A percentile compares a stretch with the other conserved stretches of the same genome.
phyloP scores from a whole-genome alignment of 2,888 invertebrate species.

The Scaptomyza flava region DNA sequence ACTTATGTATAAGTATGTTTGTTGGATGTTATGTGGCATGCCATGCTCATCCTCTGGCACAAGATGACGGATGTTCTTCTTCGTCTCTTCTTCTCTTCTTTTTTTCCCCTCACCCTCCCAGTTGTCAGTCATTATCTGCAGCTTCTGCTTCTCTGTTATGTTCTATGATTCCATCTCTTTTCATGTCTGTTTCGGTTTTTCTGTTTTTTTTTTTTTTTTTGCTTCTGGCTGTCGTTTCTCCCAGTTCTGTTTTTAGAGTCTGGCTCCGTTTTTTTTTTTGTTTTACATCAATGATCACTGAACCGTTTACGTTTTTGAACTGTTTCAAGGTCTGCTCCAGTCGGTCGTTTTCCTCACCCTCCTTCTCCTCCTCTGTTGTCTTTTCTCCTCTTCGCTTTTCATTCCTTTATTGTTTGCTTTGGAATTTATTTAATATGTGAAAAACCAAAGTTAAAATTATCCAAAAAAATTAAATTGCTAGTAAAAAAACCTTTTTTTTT shows the following conservation, averaged over 20 bases:
- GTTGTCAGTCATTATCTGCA: constrained; percentile 28
- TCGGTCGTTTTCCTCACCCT: constrained; percentile 26
- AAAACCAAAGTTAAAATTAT: too few species aligned
- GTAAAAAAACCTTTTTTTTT: too few species aligned
- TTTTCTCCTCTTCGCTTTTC: neutral
- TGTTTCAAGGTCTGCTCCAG: constrained; percentile 83
- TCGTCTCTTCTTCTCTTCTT: constrained; percentile 22
- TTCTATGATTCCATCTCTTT: constrained; percentile 23
- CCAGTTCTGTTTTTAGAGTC: constrained; percentile 45
- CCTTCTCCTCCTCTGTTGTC: constrained; percentile 9
- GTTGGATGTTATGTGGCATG: constrained; percentile 22
- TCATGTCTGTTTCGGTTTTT: constrained; percentile 18
- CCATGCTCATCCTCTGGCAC: constrained; percentile 58
- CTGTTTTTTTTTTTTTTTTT: neutral
- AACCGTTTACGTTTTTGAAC: constrained; percentile 84
- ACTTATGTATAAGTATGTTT: neutral
- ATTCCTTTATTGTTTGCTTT: neutral
- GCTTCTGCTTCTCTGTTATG: constrained; percentile 22
- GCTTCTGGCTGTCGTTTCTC: constrained; percentile 45
- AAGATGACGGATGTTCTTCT: constrained; percentile 76
- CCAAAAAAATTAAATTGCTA: too few species aligned
- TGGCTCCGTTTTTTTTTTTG: constrained; percentile 60
- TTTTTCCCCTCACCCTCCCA: neutral
- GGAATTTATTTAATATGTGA: neutral
- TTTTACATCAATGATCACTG: constrained; percentile 84